Conservation (phyloP, 2,797 vertebrate genomes). For the Atherinosoma microstoma region DNA sequence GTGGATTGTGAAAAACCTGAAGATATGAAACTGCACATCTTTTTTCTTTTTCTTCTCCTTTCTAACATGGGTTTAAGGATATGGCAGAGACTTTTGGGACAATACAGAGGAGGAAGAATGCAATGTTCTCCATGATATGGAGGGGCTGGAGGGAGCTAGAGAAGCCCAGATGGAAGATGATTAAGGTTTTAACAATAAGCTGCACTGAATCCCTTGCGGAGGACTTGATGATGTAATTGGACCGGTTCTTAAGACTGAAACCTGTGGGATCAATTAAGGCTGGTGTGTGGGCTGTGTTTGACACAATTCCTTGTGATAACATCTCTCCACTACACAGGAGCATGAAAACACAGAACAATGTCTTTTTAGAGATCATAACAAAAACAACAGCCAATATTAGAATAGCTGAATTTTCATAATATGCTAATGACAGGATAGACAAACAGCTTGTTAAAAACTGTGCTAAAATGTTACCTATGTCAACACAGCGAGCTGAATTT, state of each 20-base stretch:
- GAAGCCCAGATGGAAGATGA: constrained; percentile 56
- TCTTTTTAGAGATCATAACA: constrained; percentile 1
- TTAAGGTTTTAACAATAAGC: constrained; percentile 54
- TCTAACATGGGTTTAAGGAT: constrained; percentile 27
- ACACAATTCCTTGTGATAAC: constrained; percentile 24
- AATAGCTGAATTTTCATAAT: not conserved
- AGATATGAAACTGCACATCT: not conserved
- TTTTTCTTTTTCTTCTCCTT: not conserved
- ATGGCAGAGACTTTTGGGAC: constrained; percentile 24
- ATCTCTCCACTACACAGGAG: not conserved
- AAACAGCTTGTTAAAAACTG: not conserved
- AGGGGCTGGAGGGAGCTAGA: constrained; percentile 26
- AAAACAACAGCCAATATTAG: not conserved
- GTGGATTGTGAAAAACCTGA: not conserved
- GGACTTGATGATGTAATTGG: constrained; percentile 34
- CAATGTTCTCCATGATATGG: constrained; percentile 32
- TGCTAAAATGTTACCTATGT: not conserved
- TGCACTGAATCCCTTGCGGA: constrained; percentile 31
- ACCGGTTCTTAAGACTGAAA: constrained; percentile 31
- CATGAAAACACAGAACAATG: not conserved
- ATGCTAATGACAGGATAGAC: not conserved
- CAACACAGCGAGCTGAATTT: not conserved
- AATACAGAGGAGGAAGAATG: constrained; percentile 31
- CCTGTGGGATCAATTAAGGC: constrained; percentile 33
- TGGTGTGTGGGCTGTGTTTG: constrained; percentile 37